Conservation (phyloP, 2,888 invertebrate genomes). For the Eristalis pertinax region DNA sequence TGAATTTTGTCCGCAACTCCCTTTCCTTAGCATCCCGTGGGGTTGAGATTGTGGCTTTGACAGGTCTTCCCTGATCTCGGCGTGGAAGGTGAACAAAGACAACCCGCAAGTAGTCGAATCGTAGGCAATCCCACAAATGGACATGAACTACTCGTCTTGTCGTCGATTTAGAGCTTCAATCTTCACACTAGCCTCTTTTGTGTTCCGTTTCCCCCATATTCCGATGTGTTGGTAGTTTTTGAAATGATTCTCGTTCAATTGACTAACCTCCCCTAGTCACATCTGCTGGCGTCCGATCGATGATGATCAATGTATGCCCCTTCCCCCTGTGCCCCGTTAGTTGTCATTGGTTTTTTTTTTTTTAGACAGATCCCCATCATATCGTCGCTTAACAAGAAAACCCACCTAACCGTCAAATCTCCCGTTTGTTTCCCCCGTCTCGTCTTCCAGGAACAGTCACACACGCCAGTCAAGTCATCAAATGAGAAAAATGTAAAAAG, state of each 20-base stretch:
- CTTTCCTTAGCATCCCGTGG: neutral
- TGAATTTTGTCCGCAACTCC: neutral
- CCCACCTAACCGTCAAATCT: neutral
- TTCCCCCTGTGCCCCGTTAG: too few relatives aligned
- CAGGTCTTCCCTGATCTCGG: neutral
- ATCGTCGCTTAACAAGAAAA: neutral
- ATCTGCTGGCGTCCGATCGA: neutral
- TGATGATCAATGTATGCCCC: too few relatives aligned
- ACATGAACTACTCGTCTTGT: too few relatives aligned
- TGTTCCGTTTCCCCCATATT: neutral
- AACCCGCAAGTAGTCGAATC: neutral
- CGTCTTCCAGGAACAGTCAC: slow-evolving; percentile 28
- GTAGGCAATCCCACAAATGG: neutral
- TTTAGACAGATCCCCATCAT: too few relatives aligned
- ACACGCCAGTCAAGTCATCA: slow-evolving; percentile 7
- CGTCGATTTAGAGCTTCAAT: neutral
- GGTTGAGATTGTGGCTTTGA: neutral
- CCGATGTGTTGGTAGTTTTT: too few relatives aligned
- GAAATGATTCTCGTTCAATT: neutral
- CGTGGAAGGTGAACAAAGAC: neutral
- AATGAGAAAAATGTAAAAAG: slow-evolving; percentile 57
- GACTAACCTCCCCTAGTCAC: neutral
- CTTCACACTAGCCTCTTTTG: neutral
- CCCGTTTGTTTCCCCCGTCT: neutral
- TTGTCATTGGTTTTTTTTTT: too few relatives aligned